A percentile compares a stretch with the other conserved stretches of the same genome.
Conservation (phyloP, 2,113 vertebrate genomes). For the Machaerirhynchus nigripectus region DNA sequence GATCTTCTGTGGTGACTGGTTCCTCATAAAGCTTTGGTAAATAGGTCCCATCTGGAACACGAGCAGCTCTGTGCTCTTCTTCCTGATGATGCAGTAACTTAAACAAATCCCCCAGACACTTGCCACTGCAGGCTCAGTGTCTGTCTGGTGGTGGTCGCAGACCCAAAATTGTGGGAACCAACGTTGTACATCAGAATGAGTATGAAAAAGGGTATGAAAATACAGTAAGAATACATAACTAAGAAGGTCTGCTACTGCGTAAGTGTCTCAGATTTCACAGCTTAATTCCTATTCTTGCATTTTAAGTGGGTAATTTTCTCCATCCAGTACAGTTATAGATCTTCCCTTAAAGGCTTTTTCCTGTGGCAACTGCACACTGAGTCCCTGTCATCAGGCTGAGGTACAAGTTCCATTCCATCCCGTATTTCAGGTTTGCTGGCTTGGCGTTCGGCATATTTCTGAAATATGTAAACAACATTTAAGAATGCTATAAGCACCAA, state of each 20-base stretch:
- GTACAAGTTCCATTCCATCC: slow-evolving; percentile 86
- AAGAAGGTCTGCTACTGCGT: not conserved
- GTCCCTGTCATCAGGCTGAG: slow-evolving; percentile 78
- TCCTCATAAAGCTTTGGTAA: not conserved
- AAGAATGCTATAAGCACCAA: slow-evolving; percentile 34
- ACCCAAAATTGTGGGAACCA: not conserved
- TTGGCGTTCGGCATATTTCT: slow-evolving; percentile 83
- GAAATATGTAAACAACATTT: slow-evolving; percentile 60
- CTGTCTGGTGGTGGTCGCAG: not conserved
- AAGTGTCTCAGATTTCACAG: slow-evolving; percentile 19
- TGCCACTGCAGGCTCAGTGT: not conserved
- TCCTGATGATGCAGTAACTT: not conserved
- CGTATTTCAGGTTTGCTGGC: slow-evolving; percentile 73
- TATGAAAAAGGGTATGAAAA: slow-evolving; percentile 1
- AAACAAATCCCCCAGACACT: not conserved
- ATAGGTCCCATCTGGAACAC: not conserved
- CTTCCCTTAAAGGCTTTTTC: slow-evolving; percentile 60
- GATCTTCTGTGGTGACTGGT: not conserved
- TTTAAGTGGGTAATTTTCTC: not conserved
- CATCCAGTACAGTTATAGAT: slow-evolving; percentile 57
- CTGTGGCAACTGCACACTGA: slow-evolving; percentile 77
- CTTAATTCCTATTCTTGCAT: slow-evolving; percentile 22
- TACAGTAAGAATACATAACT: not conserved
- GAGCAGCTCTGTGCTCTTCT: not conserved
- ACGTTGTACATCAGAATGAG: not conserved